phyloP scores from a whole-genome alignment of 2,888 invertebrate genomes.

The Drosophila longiperda region DNA sequence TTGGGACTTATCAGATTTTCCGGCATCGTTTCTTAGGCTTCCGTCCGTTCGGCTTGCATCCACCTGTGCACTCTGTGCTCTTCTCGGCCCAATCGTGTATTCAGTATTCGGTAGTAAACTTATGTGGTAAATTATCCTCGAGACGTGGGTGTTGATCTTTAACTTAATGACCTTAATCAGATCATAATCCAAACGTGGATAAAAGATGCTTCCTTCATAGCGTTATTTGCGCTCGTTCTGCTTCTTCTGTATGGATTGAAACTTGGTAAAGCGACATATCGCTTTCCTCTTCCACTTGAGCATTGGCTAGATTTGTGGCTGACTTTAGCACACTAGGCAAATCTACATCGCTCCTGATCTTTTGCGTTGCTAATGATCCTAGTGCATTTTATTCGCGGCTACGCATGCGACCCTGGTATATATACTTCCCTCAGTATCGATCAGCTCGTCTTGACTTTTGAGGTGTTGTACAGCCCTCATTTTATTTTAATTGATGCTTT shows the following conservation, averaged over 20 bases:
- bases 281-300: neutral
- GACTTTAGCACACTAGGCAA: neutral
- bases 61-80: neutral
- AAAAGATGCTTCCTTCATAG: too few relatives aligned
- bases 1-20: neutral
- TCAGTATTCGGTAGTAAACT: neutral
- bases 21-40: neutral
- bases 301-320: neutral
- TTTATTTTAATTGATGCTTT: neutral
- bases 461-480: neutral
- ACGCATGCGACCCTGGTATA: neutral
- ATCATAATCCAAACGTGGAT: too few relatives aligned
- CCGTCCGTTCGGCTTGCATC: neutral
- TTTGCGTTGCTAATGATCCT: neutral
- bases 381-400: neutral
- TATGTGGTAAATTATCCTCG: neutral
- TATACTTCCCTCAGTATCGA: neutral
- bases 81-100: neutral
- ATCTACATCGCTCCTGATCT: neutral
- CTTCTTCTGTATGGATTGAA: too few relatives aligned
- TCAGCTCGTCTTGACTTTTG: neutral
- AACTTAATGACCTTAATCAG: too few relatives aligned
- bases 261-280: too few relatives aligned
- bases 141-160: neutral
- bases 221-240: too few relatives aligned